Evolutionary conservation across 2,888 invertebrate species (phyloP).

Genomic region (Andrena bucephala): DNA sequence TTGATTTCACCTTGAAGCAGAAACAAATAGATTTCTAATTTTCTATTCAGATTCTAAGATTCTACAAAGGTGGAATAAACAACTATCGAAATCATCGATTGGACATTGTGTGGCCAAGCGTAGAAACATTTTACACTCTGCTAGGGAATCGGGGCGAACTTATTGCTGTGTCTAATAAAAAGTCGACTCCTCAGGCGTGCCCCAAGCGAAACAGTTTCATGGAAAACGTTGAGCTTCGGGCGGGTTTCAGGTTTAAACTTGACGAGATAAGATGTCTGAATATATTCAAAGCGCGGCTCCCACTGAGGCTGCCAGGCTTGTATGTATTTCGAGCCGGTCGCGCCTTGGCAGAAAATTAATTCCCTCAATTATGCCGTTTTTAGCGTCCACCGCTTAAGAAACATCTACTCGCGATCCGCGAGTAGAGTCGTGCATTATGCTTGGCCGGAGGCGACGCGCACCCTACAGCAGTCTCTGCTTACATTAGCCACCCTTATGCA

Average conservation of each 20-base stretch:
- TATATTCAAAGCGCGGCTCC: conserved; percentile 33
- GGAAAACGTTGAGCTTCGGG: conserved; percentile 46
- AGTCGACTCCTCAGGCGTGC: conserved; percentile 1
- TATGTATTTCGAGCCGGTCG: conserved; percentile 42
- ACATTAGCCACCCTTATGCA: conserved; percentile 76
- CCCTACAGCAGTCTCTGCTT: conserved; percentile 69
- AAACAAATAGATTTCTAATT: too few species aligned
- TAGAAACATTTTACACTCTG: not conserved
- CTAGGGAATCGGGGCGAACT: not conserved
- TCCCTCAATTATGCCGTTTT: conserved; percentile 68
- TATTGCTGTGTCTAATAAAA: conserved; percentile 15
- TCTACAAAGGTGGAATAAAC: too few species aligned
- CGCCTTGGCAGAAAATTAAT: conserved; percentile 64
- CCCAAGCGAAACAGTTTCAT: conserved; percentile 12
- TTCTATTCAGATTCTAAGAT: too few species aligned
- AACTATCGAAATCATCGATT: too few species aligned
- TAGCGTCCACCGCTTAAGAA: conserved; percentile 66
- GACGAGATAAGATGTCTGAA: conserved; percentile 50
- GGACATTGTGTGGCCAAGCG: too few species aligned
- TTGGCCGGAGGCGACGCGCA: conserved; percentile 58
- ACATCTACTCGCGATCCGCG: conserved; percentile 59
- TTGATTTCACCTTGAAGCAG: too few species aligned
- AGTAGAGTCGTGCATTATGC: conserved; percentile 58
- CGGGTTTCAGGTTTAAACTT: conserved; percentile 47
- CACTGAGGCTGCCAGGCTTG: conserved; percentile 20